These are phyloP conservation scores for Opisthograptis luteolata DNA, from an alignment of 2,888 invertebrate species.

Conservation along the genomic window DNA sequence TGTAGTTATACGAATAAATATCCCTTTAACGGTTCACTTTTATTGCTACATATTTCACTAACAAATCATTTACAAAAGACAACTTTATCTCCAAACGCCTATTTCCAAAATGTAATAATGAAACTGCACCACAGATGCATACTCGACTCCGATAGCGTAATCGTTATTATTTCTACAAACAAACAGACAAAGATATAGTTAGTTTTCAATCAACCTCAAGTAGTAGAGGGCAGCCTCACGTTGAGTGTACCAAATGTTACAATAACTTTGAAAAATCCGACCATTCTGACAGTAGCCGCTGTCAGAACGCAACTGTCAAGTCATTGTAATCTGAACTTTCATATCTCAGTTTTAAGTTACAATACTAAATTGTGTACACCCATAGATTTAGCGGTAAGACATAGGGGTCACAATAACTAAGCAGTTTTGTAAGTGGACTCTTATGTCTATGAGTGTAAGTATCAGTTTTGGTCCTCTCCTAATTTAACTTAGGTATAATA, in stretches of 20 bases:
- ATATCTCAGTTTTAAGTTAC: not conserved
- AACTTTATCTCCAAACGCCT: too few relatives aligned
- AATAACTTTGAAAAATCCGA: slow-evolving; percentile 5
- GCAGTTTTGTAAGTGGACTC: not conserved
- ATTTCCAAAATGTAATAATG: slow-evolving; percentile 30
- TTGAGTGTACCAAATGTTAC: slow-evolving; percentile 70
- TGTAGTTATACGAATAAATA: too few relatives aligned
- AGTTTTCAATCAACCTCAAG: slow-evolving; percentile 80
- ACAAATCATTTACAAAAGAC: too few relatives aligned
- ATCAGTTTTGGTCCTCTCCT: too few relatives aligned
- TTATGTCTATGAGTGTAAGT: too few relatives aligned
- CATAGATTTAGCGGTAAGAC: not conserved
- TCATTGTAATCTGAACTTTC: too few relatives aligned
- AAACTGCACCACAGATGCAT: slow-evolving; percentile 60
- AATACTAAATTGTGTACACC: not conserved
- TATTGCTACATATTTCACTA: too few relatives aligned
- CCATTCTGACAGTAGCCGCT: not conserved
- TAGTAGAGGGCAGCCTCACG: slow-evolving; percentile 39
- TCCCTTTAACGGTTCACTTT: too few relatives aligned
- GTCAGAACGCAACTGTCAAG: not conserved
- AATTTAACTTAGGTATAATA: too few relatives aligned
- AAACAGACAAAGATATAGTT: slow-evolving; percentile 70
- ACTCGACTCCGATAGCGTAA: slow-evolving; percentile 65
- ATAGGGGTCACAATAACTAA: too few relatives aligned
- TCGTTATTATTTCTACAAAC: slow-evolving; percentile 71